These are phyloP conservation scores for Bellardia bayeri DNA, from an alignment of 2,888 invertebrate genomes.

Conservation along the genomic window DNA sequence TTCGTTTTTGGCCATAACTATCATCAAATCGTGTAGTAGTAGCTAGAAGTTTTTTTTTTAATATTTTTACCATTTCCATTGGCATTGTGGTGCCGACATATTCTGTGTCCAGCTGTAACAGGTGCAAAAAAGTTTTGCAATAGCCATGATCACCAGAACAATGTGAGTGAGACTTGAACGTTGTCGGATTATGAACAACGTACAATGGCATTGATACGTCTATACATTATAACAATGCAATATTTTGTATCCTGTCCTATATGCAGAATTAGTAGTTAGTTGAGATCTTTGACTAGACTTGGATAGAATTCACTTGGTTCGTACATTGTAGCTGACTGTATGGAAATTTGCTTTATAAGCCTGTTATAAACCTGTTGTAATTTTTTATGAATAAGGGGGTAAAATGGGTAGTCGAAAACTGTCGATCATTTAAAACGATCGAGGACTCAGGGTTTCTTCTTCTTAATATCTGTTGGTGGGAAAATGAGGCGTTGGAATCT, in stretches of 20 bases:
- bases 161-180: background rate
- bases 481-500: too few relatives aligned
- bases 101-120: conserved; percentile 32
- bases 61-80: background rate
- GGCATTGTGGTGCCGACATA: conserved; percentile 22
- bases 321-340: background rate
- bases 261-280: background rate
- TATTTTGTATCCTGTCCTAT: background rate
- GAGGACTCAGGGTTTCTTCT: too few relatives aligned
- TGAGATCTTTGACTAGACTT: conserved; percentile 46
- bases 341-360: too few relatives aligned
- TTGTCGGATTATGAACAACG: conserved; percentile 25
- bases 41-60: background rate
- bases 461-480: too few relatives aligned
- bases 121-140: too few relatives aligned
- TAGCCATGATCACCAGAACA: conserved; percentile 41
- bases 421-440: too few relatives aligned
- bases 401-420: too few relatives aligned
- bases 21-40: background rate
- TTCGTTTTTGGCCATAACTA: background rate
- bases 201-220: conserved; percentile 1
- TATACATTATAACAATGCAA: conserved; percentile 16
- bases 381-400: too few relatives aligned
- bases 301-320: background rate
- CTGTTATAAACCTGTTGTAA: too few relatives aligned